Evolutionary conservation across 1,140 invertebrate species (phyloP), one percentile per base, ranked within the genome.

Genomic region (Drosophila orena): DNA sequence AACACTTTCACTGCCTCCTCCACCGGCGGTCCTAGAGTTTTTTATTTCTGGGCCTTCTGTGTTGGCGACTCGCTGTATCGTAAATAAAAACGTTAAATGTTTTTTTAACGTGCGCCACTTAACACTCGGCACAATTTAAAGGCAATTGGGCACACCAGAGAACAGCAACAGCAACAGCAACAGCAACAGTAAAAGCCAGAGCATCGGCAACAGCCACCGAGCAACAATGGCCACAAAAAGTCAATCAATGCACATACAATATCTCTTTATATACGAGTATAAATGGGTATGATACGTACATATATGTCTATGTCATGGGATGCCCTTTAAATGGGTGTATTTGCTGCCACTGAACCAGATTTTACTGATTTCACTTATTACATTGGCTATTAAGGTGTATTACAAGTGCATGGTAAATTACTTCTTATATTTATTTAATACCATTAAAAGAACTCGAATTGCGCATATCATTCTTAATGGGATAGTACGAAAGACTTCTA

Each of bases 11-110:
- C 75, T 81, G 52, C 42, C 52, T 42, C 37, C 14, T 22, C 47
- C 37, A 15, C 10, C 17, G 34, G 24, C 24, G 24, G 24, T 24
- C 24, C 37, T 38, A n/a, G 27, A 14, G 34, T 74, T 77, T 57
- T 58, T 34, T 22, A 14, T 30, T 14, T 17, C 24, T 40, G 30
- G 22, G 7, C 10, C 44, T 57, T 47, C 49, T 38, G 42, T 40
- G 46, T 65, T 74, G 68, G 56, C 47, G 34, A 68, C 68, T 81
- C 73, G 70, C 65, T 62, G 55, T 47, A 68, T 77, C 81, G 83
- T 88, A 88, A 89, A 88, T 88, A 88, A 88, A 88, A 88, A 89
- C 84, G 79, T 89, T 89, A 89, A 88, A 88, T 88, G 83, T 83
- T 89, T 89, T 86, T 88, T 88, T 88, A 88, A 88, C 83, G 83